Evolutionary conservation across 2,888 invertebrate genomes (phyloP).

Genomic region (Isoperla grammatica): DNA sequence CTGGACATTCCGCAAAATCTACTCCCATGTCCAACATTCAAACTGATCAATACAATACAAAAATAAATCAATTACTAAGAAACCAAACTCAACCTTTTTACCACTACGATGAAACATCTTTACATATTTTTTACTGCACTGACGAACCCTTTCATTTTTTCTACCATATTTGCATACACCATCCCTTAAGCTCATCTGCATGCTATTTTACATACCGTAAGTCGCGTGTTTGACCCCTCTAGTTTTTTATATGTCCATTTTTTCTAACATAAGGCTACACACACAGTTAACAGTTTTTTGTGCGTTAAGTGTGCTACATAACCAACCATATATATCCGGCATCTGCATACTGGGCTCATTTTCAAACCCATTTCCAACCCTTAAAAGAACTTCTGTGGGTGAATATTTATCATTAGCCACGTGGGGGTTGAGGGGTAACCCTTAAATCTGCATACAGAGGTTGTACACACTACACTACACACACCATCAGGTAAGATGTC

Average conservation of each 20-base stretch:
- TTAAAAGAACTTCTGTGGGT: conserved; percentile 13
- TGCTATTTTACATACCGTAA: conserved; percentile 17
- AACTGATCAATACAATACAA: no score
- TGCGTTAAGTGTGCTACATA: conserved; percentile 7
- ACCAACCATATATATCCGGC: not conserved
- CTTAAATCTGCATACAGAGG: conserved; percentile 10
- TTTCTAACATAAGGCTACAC: conserved; percentile 5
- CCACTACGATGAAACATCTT: not conserved
- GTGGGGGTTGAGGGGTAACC: conserved; percentile 9
- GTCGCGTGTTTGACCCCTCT: conserved; percentile 4
- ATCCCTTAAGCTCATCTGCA: conserved; percentile 17
- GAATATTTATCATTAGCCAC: conserved; percentile 19
- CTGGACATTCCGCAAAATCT: no score
- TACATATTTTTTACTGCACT: not conserved
- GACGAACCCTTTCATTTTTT: not conserved
- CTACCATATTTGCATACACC: conserved; percentile 4
- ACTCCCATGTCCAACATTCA: no score
- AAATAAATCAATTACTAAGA: no score
- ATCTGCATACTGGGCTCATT: conserved; percentile 8
- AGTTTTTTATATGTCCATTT: conserved; percentile 7
- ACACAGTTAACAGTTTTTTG: not conserved
- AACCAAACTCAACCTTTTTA: no score
- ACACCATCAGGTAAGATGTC: not conserved
- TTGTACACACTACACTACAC: not conserved
- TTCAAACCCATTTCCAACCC: conserved; percentile 8